phyloP scores from a whole-genome alignment of 1,140 invertebrate species.

The Listronotus bonariensis region DNA sequence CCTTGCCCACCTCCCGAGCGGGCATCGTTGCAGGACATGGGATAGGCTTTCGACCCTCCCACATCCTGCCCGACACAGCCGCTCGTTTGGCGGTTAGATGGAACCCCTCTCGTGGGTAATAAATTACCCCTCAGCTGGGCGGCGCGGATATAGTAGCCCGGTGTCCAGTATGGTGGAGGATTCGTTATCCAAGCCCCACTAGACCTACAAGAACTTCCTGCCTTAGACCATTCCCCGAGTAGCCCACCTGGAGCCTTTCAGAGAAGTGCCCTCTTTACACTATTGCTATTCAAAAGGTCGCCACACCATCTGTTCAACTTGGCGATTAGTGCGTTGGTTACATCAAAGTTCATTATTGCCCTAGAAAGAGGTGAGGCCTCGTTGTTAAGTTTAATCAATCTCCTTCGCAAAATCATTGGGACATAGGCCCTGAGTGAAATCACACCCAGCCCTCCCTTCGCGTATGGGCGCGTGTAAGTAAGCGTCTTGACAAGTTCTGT shows the following conservation, averaged over 20 bases:
- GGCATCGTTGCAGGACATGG: conserved; percentile 31
- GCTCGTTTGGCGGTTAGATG: neutral
- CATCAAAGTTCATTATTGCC: too few relatives aligned
- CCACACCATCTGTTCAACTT: too few relatives aligned
- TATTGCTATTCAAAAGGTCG: too few relatives aligned
- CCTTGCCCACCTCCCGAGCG: neutral
- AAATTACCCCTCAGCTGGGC: conserved; percentile 21
- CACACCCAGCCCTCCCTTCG: too few relatives aligned
- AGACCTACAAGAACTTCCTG: too few relatives aligned
- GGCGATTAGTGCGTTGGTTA: too few relatives aligned
- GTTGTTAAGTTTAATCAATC: too few relatives aligned
- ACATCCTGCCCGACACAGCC: conserved; percentile 24
- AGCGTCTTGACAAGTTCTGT: too few relatives aligned
- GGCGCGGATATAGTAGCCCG: conserved; percentile 16
- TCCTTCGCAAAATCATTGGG: neutral
- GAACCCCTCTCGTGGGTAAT: conserved; percentile 23
- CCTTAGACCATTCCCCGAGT: neutral
- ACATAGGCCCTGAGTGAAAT: too few relatives aligned
- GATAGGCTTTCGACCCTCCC: conserved; percentile 21
- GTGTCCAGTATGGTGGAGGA: conserved; percentile 11
- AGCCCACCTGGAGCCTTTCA: neutral
- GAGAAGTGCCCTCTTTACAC: too few relatives aligned
- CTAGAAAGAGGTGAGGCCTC: too few relatives aligned
- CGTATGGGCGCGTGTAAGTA: too few relatives aligned
- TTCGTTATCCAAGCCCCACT: neutral